These are phyloP conservation scores for Euplagia quadripunctaria DNA, from an alignment of 2,888 invertebrate genomes.

Conservation along the genomic window DNA sequence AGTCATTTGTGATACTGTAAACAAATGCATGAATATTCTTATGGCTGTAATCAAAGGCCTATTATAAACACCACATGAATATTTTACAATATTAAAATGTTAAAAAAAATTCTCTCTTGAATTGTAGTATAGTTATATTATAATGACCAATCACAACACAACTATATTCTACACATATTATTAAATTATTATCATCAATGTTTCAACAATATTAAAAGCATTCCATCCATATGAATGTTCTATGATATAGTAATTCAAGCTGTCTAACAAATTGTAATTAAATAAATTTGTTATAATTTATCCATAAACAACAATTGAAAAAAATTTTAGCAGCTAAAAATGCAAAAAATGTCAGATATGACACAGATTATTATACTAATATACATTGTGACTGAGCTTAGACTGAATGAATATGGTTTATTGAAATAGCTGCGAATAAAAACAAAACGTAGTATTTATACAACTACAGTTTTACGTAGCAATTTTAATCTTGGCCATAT, in stretches of 20 bases:
- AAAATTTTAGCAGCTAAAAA: not conserved
- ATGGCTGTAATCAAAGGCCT: not conserved
- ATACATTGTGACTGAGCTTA: slow-evolving; percentile 48
- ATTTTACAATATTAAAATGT: not conserved
- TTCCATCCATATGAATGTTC: slow-evolving; percentile 41
- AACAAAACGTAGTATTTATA: slow-evolving; percentile 20
- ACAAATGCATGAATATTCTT: not conserved
- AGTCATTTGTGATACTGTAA: not conserved
- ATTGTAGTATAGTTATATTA: not conserved
- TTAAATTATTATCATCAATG: slow-evolving; percentile 5
- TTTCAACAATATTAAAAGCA: slow-evolving; percentile 30
- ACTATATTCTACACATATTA: slow-evolving; percentile 13
- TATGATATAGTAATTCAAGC: not conserved
- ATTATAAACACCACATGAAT: not conserved
- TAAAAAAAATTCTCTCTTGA: not conserved
- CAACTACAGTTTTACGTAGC: slow-evolving; percentile 17
- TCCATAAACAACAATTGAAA: not conserved
- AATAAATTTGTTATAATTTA: not conserved
- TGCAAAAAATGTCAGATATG: slow-evolving; percentile 13
- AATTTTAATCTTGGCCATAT: slow-evolving; percentile 15
- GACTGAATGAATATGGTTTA: slow-evolving; percentile 47
- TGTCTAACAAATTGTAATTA: not conserved
- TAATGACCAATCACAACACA: slow-evolving; percentile 2
- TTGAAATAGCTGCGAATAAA: slow-evolving; percentile 29
- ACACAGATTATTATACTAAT: slow-evolving; percentile 30